phyloP scores from a whole-genome alignment of 1,140 invertebrate genomes.

The Eulimnadia texana region DNA sequence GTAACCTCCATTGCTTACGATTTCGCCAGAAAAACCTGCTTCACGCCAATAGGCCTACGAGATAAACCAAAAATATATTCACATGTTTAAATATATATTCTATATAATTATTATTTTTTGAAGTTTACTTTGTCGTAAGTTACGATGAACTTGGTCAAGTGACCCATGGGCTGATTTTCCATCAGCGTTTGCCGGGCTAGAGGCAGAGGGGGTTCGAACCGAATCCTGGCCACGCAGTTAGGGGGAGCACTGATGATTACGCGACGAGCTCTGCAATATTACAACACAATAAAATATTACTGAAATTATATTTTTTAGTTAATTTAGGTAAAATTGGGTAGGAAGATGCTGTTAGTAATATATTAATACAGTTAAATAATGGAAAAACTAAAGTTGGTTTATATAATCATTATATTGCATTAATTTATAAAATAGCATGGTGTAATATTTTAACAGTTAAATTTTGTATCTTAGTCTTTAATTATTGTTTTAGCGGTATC shows the following conservation, averaged over 20 bases:
- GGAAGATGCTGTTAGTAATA: no score
- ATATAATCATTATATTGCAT: not conserved
- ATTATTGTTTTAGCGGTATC: no score
- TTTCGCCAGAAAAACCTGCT: slow-evolving; percentile 30
- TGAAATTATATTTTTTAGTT: not conserved
- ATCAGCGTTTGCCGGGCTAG: slow-evolving; percentile 24
- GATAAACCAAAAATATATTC: not conserved
- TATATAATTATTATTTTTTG: no score
- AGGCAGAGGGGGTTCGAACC: slow-evolving; percentile 27
- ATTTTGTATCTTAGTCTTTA: no score
- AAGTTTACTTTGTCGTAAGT: slow-evolving; percentile 31
- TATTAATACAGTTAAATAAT: no score
- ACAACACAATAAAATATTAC: not conserved
- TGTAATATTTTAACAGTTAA: no score
- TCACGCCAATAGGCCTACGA: slow-evolving; percentile 31
- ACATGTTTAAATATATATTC: not conserved
- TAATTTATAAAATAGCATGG: not conserved
- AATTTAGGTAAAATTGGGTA: no score
- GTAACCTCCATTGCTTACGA: slow-evolving; percentile 29
- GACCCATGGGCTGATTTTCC: slow-evolving; percentile 27
- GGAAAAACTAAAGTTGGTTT: no score
- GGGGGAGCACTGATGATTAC: slow-evolving; percentile 20
- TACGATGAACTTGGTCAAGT: slow-evolving; percentile 30
- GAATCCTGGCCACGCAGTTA: slow-evolving; percentile 22
- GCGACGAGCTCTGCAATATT: slow-evolving; percentile 10